Evolutionary conservation across 2,797 vertebrate species (phyloP), one percentile per base, ranked within the genome.

Genomic region (Oryzias dopingdopingensis): DNA sequence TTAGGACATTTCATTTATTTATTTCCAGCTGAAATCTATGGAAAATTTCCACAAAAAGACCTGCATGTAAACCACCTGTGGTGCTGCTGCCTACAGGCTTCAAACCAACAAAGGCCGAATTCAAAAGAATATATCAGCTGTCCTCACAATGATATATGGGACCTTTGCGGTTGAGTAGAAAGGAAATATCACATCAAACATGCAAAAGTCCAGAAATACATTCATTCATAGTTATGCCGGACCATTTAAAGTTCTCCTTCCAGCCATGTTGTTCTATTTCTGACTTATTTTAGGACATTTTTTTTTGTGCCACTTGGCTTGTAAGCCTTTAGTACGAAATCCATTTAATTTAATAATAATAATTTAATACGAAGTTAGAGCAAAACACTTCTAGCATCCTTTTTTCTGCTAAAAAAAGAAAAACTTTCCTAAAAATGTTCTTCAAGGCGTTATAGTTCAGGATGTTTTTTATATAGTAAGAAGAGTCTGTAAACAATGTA

Each of bases 261-360:
- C 13, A 47, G 45, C 15, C 40, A n/a, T 6, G 29, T 13, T 22
- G 45, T 16, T 6, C 26, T 49, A 14, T 5, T 42, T 26, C 46
- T 49, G 46, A 41, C 56, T 42, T 46, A 58, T 58, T 49, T 42
- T 42, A 49, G 13, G 20, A 49, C 46, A 24, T 43, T 2, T 54
- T 37, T 17, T 41, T 48, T 17, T 22, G 43, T 17, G 14, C 18
- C 26, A 42, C 42, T 37, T 58, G 20, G 32, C 14, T 6, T 20
- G 29, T 4, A 37, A 32, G 29, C 23, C 6, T n/a, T 13, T 48
- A 4, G 23, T 44, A 24, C 20, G 41, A 46, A 22, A 48, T 37
- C 15, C 14, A 1, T 18, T 18, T 18, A 18, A 18, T 18, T 18
- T 18, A 18, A 18, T 18, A 18, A 18, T 18, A 18, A 18, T 18